These are phyloP conservation scores for Capricornis sumatraensis DNA, from an alignment of 2,113 vertebrate species.

Conservation along the genomic window DNA sequence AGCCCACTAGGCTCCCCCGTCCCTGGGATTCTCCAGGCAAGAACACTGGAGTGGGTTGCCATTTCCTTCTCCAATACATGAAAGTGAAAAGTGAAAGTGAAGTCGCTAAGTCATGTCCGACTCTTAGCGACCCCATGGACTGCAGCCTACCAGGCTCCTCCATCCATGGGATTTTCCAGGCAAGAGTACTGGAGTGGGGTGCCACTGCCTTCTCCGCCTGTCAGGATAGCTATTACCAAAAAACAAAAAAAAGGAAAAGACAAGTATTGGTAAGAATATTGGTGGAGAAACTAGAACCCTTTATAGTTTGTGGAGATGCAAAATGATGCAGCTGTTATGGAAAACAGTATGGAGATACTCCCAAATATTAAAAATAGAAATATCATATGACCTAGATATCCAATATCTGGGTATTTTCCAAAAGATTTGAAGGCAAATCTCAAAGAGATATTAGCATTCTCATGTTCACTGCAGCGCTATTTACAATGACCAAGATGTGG, in stretches of 20 bases:
- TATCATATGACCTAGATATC: background rate
- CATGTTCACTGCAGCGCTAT: background rate
- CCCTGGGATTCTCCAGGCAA: too few relatives aligned
- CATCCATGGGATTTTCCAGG: too few relatives aligned
- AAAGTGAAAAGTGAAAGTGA: too few relatives aligned
- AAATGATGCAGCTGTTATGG: background rate
- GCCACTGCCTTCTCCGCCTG: background rate
- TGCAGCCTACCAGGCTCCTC: too few relatives aligned
- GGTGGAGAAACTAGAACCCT: background rate
- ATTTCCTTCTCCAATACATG: too few relatives aligned
- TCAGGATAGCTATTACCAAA: background rate
- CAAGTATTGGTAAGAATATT: background rate
- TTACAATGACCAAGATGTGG: background rate
- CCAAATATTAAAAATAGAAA: background rate
- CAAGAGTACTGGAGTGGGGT: too few relatives aligned
- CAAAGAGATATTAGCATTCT: background rate
- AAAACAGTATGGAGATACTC: background rate
- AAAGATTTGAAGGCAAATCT: background rate
- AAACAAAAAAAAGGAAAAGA: background rate
- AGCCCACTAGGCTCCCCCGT: too few relatives aligned
- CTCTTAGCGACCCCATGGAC: too few relatives aligned
- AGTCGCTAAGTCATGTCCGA: too few relatives aligned
- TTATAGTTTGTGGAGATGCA: background rate
- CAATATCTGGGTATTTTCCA: background rate
- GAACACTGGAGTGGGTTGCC: too few relatives aligned